Conservation (phyloP, 2,888 invertebrate species). For the Calliopum simillimum region DNA sequence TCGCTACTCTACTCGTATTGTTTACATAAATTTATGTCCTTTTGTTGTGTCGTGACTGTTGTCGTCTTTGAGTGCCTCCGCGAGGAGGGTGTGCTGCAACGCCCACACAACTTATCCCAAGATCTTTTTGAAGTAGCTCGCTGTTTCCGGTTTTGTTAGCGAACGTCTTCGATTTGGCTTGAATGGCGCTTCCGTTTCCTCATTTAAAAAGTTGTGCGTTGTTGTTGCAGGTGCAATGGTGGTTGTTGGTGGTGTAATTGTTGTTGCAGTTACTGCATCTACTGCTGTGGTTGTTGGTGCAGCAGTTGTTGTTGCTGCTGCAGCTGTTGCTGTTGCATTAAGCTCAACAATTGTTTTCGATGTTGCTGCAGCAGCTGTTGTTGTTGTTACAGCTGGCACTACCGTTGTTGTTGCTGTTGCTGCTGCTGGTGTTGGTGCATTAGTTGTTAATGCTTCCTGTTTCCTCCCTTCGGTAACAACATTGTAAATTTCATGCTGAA, state of each 20-base stretch:
- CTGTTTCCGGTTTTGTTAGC: conserved; percentile 65
- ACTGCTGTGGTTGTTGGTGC: neutral
- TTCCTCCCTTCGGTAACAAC: neutral
- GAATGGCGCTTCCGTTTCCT: conserved; percentile 64
- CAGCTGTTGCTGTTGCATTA: neutral
- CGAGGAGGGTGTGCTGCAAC: no score
- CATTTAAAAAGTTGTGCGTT: conserved; percentile 64
- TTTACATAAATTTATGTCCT: neutral
- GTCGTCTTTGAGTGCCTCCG: neutral
- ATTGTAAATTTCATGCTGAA: no score
- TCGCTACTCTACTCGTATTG: no score
- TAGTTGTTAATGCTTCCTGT: conserved; percentile 29
- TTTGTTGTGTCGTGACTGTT: neutral
- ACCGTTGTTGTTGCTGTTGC: conserved; percentile 36
- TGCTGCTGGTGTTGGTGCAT: conserved; percentile 31
- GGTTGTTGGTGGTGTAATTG: conserved; percentile 29
- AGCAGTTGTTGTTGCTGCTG: conserved; percentile 15
- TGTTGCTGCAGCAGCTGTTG: conserved; percentile 39
- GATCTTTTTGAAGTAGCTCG: conserved; percentile 67
- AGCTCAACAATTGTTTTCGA: neutral
- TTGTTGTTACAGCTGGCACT: conserved; percentile 35
- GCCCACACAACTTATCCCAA: conserved; percentile 60
- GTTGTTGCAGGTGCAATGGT: conserved; percentile 42
- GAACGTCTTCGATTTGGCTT: conserved; percentile 67
- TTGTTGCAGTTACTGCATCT: conserved; percentile 44